Evolutionary conservation across 1,140 invertebrate genomes (phyloP), one percentile per base, ranked within the genome.

Genomic region (Condylostylus longicornis): DNA sequence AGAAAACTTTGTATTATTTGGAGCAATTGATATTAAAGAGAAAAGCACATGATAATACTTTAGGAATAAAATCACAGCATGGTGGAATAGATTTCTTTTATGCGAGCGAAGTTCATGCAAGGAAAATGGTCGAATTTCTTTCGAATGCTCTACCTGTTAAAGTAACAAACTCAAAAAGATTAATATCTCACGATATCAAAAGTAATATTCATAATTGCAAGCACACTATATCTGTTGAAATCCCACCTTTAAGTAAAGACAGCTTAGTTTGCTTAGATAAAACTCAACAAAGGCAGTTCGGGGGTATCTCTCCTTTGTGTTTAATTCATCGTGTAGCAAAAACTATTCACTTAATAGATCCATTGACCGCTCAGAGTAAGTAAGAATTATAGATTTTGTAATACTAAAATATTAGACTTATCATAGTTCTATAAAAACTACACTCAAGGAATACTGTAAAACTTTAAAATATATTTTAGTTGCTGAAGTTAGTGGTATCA

Each of bases 151-250:
- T 98, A 33, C 94, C 95, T 2, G 78, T 76, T 50, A 79, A 81
- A 53, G 82, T 79, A 58, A 75, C 82, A 40, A 79, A 83, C 49
- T 93, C 91, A 0, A 93, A 98, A 61, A 90, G 95, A 53, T 67
- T 99, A 9, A 83, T 98, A 46, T 97, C 94, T 2, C 94, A 98
- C 54, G 96, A 99, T 64, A 84, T 88, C 21, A 87, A 93, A 58
- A 97, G 82, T 54, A 98, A 98, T 56, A 77, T 80, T 22, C 98
- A 87, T 62, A 97, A 97, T 62, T 98, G 97, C 62, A 98, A 99
- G 64, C 85, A 82, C 53, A 79, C 82, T 23, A 87, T 74, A 62
- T 85, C 84, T 45, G 79, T 98, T 37, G 94, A 99, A 63, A 87
- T 99, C 53, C 87, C 94, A 1, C 95, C 96, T 0, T 61, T 98